Conservation (phyloP, 2,888 invertebrate genomes). For the Acanthosepion lycidas region DNA sequence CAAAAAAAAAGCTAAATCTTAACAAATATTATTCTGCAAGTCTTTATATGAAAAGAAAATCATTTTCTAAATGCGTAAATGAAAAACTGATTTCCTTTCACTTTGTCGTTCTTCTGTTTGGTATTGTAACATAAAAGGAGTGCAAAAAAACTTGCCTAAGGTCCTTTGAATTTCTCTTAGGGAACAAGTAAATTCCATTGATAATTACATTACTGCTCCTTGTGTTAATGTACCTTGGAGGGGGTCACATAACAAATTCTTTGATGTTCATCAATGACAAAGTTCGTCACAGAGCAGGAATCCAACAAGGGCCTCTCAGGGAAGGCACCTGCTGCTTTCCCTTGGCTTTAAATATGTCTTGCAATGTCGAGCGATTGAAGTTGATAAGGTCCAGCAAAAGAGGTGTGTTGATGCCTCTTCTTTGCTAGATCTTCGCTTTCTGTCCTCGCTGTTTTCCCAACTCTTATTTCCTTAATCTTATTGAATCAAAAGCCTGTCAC, state of each 20-base stretch:
- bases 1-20: too few species aligned
- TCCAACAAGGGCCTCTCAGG: not conserved
- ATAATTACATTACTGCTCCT: not conserved
- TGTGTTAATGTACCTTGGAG: not conserved
- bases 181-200: not conserved
- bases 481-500: too few species aligned
- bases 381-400: not conserved
- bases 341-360: not conserved
- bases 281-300: not conserved
- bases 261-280: not conserved
- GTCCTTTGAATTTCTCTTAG: not conserved
- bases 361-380: not conserved
- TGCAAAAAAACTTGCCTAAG: not conserved
- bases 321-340: conserved; percentile 33
- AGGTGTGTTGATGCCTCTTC: too few species aligned
- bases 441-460: too few species aligned
- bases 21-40: too few species aligned
- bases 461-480: too few species aligned
- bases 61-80: too few species aligned
- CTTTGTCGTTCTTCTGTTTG: too few species aligned
- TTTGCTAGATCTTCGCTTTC: too few species aligned
- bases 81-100: too few species aligned
- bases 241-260: not conserved
- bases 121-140: too few species aligned
- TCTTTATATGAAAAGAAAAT: too few species aligned